Conservation (phyloP, 2,113 vertebrate genomes). For the Martes martes region DNA sequence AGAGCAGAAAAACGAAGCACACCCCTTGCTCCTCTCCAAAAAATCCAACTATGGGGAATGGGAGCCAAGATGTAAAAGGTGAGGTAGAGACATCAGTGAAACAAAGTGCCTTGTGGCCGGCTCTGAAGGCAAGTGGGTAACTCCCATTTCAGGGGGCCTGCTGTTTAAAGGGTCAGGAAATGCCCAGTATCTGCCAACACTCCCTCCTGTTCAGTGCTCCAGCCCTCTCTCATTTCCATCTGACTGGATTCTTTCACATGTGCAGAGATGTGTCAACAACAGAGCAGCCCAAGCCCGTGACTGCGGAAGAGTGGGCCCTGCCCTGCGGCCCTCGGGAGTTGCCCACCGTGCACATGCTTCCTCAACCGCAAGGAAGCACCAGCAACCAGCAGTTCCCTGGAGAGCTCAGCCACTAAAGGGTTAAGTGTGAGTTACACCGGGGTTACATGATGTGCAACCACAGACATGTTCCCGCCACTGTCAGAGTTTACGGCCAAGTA, state of each 20-base stretch:
- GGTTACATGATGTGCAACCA: neutral
- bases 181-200: neutral
- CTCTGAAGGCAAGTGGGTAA: neutral
- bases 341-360: neutral
- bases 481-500: neutral
- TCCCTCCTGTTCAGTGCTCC: neutral
- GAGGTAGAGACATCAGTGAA: neutral
- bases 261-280: neutral
- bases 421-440: neutral
- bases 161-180: constrained; percentile 39
- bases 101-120: neutral
- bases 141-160: constrained; percentile 35
- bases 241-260: neutral
- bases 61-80: neutral
- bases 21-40: neutral
- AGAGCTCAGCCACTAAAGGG: neutral
- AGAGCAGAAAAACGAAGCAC: constrained; percentile 64
- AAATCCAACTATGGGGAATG: constrained; percentile 45
- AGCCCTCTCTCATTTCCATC: neutral
- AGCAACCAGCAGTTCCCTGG: neutral
- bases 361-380: neutral
- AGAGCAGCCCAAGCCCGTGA: neutral
- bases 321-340: neutral
- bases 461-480: neutral
- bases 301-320: neutral